Conservation (phyloP, 92 coral and sea anemone genomes). For the Meandrina meandrites region DNA sequence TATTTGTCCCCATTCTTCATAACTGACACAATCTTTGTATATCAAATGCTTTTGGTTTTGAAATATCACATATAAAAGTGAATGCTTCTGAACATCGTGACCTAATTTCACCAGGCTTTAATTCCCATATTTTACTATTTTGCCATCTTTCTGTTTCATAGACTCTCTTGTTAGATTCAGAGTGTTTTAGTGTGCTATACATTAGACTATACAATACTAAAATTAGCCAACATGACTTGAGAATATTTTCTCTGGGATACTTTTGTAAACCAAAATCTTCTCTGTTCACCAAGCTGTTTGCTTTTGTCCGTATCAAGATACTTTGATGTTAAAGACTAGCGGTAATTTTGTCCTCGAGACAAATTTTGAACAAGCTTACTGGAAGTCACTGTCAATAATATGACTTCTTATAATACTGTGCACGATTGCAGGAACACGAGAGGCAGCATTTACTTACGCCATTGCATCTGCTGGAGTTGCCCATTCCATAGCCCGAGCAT, state of each 20-base stretch:
- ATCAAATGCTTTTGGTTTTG: not conserved
- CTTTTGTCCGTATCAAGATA: not conserved
- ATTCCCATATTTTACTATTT: not conserved
- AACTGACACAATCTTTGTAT: not conserved
- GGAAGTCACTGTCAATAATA: not conserved
- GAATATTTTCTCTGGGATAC: not conserved
- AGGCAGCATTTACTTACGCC: slow-evolving; percentile 83
- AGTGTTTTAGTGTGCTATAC: not conserved
- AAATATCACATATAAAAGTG: not conserved
- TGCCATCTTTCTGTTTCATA: not conserved
- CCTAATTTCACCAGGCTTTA: not conserved
- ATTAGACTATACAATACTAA: not conserved
- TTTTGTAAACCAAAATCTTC: not conserved
- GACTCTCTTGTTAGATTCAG: not conserved
- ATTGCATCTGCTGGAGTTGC: slow-evolving; percentile 85
- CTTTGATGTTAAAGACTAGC: not conserved
- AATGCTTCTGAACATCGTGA: not conserved
- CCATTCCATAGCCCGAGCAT: slow-evolving; percentile 79
- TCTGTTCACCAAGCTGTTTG: not conserved
- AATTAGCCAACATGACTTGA: not conserved
- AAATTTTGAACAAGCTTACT: not conserved
- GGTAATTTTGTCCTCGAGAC: not conserved
- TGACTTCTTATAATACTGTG: not conserved
- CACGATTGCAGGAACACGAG: slow-evolving; percentile 59
- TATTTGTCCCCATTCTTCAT: not conserved